Percentiles rank a stretch among this genome's conserved stretches.
Evolutionary conservation across 2,113 vertebrate species (phyloP).

Genomic region (Dendrocopos noguchii): DNA sequence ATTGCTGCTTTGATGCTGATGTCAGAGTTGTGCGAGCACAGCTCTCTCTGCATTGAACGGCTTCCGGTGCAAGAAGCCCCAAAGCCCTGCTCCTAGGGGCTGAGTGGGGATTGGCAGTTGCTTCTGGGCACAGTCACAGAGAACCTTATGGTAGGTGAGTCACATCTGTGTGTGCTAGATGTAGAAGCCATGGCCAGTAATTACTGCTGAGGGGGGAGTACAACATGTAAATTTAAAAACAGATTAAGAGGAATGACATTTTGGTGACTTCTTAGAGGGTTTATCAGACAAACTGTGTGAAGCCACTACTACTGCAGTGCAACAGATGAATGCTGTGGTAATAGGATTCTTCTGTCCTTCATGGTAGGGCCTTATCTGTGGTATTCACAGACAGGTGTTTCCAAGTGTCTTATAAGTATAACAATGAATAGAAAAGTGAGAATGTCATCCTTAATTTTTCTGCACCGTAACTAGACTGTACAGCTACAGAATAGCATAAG

Average conservation of each 20-base stretch:
- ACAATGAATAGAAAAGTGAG: not conserved
- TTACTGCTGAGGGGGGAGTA: not conserved
- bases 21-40: not conserved
- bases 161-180: not conserved
- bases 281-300: not conserved
- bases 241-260: not conserved
- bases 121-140: not conserved
- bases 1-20: fast-evolving
- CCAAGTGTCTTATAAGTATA: not conserved
- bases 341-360: not conserved
- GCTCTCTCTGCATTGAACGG: fast-evolving
- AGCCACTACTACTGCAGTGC: not conserved
- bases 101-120: no score
- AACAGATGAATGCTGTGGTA: not conserved
- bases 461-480: not conserved
- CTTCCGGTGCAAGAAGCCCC: not conserved
- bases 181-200: not conserved
- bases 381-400: not conserved
- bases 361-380: not conserved
- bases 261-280: not conserved
- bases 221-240: not conserved
- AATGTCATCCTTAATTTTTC: not conserved
- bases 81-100: fast-evolving
- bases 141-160: not conserved
- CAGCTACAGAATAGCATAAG: not conserved